phyloP scores from a whole-genome alignment of 2,797 vertebrate species.

The Chelidonichthys spinosus region DNA sequence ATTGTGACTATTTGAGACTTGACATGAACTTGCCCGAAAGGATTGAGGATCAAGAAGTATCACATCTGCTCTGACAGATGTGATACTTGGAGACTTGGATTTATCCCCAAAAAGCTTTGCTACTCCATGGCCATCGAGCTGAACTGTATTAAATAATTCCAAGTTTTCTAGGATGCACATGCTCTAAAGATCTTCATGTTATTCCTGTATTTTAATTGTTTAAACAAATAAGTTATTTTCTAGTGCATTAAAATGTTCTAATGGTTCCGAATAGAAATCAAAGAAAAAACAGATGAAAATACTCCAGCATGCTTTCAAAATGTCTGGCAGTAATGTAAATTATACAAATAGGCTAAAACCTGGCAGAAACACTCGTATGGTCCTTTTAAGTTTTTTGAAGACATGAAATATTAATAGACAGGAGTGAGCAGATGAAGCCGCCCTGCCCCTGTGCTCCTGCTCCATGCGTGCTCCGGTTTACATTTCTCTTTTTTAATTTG shows the following conservation, averaged over 20 bases:
- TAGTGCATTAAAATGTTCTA: not conserved
- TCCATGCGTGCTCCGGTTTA: slow-evolving; percentile 3
- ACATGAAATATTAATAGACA: slow-evolving; percentile 27
- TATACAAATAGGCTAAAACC: slow-evolving; percentile 6
- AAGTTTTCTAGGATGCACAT: not conserved
- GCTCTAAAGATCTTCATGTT: not conserved
- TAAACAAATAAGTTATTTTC: not conserved
- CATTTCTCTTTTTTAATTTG: slow-evolving; percentile 52
- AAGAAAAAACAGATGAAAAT: not conserved
- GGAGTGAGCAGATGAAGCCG: slow-evolving; percentile 23
- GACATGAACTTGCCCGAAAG: not conserved
- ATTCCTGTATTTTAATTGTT: not conserved
- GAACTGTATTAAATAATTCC: not conserved
- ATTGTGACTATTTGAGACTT: not conserved
- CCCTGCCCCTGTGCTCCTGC: not conserved
- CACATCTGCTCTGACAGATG: slow-evolving; percentile 2
- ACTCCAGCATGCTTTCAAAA: not conserved
- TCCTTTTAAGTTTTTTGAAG: not conserved
- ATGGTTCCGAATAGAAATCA: not conserved
- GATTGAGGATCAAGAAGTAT: not conserved
- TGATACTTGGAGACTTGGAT: not conserved
- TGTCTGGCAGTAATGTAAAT: slow-evolving; percentile 1
- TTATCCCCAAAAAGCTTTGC: not conserved
- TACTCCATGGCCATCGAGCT: not conserved
- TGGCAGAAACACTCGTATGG: not conserved